Evolutionary conservation across 37 sponge, comb jelly and placozoan genomes (phyloP), one percentile per base, ranked within the genome.

Genomic region (Lycopodina hypogea): DNA sequence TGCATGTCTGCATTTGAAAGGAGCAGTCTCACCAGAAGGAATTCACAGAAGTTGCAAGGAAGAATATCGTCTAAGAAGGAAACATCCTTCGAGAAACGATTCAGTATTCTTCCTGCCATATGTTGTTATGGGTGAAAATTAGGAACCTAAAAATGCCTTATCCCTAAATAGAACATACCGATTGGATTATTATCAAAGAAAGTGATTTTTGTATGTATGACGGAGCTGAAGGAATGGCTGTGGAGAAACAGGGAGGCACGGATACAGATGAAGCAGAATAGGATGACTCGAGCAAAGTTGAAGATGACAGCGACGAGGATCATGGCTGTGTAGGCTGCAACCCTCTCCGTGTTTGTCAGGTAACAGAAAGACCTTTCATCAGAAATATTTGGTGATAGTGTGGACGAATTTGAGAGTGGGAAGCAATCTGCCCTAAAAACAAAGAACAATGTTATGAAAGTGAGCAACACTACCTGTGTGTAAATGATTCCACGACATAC

Each of bases 161-260:
- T 19, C 17, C 18, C 12, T 15, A 23, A 33, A 65, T 33, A 21
- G 68, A 53, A 19, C 82, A 56, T 58, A 91, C 92, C 93, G 38
- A 71, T 68, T 45, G 93, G 93, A 56, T 84, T 92, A 33, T 72
- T 88, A 72, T 92, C 90, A 75, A 92, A 92, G 79, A 92, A 92
- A 23, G 71, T 62, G 11, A 92, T 51, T 21, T 81, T 86, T 32
- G 83, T 74, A 73, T 74, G 74, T 2, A 92, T 74, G 21, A 92
- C 62, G 37, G 90, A 35, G 2, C 41, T 36, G 37, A 92, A 81
- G 78, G 80, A 85, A 1, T 37, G 50, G 56, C 81, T 85, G 69
- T 92, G 93, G 33, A 92, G 79, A 1, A 60, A 42, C 8, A 59
- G 56, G 0, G 93, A 70, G 37, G 93, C 74, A 56, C 64, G 41